Percentiles rank a stretch among this genome's conserved stretches.
phyloP scores from a whole-genome alignment of 2,113 vertebrate species.

The Oncorhynchus nerka region DNA sequence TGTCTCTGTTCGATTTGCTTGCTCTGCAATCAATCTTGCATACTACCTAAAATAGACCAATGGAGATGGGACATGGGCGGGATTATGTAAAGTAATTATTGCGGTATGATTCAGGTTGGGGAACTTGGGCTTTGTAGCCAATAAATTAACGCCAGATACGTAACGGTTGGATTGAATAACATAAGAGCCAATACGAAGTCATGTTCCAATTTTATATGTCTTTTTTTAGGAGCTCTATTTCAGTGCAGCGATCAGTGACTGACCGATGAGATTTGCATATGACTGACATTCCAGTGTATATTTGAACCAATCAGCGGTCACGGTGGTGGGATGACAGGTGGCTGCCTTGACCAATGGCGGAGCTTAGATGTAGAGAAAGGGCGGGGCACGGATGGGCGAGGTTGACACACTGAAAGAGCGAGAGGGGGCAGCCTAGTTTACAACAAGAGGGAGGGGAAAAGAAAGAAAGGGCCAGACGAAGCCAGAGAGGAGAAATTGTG shows the following conservation, averaged over 20 bases:
- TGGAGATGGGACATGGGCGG: constrained; percentile 29
- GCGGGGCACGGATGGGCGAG: constrained; percentile 77
- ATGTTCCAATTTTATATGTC: neutral
- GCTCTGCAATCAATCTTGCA: constrained; percentile 41
- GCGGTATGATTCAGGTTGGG: constrained; percentile 14
- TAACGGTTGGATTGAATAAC: constrained; percentile 13
- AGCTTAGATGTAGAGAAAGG: constrained; percentile 12
- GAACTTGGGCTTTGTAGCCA: constrained; percentile 7
- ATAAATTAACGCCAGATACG: neutral
- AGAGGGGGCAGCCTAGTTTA: constrained; percentile 73
- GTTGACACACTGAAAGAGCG: constrained; percentile 72
- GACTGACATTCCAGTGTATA: constrained; percentile 80
- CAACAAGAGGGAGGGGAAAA: constrained; percentile 68
- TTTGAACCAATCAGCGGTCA: constrained; percentile 55
- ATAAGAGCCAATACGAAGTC: neutral
- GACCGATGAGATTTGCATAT: constrained; percentile 73
- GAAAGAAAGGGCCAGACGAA: constrained; percentile 42
- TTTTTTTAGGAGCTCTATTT: constrained; percentile 10
- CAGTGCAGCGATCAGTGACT: constrained; percentile 18
- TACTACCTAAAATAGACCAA: constrained; percentile 60
- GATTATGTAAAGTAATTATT: constrained; percentile 22
- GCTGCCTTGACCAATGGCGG: constrained; percentile 55
- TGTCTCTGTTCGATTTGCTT: constrained; percentile 49
- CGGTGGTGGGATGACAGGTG: constrained; percentile 52
- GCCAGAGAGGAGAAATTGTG: constrained; percentile 7